phyloP scores from a whole-genome alignment of 1,140 invertebrate species.

The Yoshiicerus persimilis region DNA sequence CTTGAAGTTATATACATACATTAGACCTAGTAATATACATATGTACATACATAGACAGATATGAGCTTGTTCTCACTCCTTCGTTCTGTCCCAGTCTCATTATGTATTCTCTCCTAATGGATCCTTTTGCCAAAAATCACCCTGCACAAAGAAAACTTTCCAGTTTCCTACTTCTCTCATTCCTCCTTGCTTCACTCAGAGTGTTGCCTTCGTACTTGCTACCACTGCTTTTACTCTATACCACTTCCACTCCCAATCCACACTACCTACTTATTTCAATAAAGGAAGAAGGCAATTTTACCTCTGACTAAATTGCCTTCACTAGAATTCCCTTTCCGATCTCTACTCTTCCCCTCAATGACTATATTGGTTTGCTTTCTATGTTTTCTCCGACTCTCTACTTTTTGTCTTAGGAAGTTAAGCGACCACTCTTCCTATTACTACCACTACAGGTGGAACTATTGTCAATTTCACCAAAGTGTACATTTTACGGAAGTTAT shows the following conservation, averaged over 20 bases:
- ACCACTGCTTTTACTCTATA: too few relatives aligned
- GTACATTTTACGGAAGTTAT: not conserved
- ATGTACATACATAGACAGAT: not conserved
- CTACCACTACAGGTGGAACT: not conserved
- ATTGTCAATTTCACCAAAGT: not conserved
- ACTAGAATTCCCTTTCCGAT: not conserved
- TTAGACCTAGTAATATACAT: not conserved
- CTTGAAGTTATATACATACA: not conserved
- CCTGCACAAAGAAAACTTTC: constrained; percentile 13
- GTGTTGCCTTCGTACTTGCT: too few relatives aligned
- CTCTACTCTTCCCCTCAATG: not conserved
- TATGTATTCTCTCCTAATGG: not conserved
- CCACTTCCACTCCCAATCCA: too few relatives aligned
- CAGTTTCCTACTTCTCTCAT: not conserved
- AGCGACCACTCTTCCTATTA: not conserved
- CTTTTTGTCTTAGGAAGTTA: not conserved
- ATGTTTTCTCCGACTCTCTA: not conserved
- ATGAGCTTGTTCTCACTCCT: not conserved
- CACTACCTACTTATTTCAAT: not conserved
- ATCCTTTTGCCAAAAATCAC: constrained; percentile 26
- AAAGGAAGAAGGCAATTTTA: not conserved
- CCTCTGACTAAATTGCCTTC: not conserved
- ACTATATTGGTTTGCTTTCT: not conserved
- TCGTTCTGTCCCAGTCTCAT: not conserved
- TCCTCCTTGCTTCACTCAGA: not conserved